phyloP scores from a whole-genome alignment of 2,888 invertebrate genomes.

The Spialia ferax region DNA sequence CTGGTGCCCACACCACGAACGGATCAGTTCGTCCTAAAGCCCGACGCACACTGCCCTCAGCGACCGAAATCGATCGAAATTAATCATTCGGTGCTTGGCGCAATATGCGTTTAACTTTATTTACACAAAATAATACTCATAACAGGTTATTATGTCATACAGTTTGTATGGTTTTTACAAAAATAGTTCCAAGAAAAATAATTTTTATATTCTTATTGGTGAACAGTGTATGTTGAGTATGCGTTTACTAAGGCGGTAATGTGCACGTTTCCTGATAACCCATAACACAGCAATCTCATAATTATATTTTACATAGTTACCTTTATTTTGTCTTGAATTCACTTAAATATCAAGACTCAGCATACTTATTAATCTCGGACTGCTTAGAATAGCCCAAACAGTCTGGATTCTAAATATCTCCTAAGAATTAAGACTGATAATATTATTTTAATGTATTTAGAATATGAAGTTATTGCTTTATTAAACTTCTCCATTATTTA shows the following conservation, averaged over 20 bases:
- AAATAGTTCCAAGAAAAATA: constrained; percentile 36
- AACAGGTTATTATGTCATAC: constrained; percentile 45
- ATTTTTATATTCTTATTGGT: constrained; percentile 26
- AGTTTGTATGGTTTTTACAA: constrained; percentile 29
- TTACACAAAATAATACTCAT: constrained; percentile 66
- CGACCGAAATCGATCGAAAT: constrained; percentile 8
- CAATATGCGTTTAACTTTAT: constrained; percentile 39
- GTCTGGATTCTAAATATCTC: constrained; percentile 27
- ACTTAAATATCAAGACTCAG: constrained; percentile 19
- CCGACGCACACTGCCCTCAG: constrained; percentile 12
- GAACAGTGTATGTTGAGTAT: constrained; percentile 10
- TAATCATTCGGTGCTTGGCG: constrained; percentile 39
- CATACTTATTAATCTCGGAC: constrained; percentile 30
- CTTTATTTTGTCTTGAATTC: constrained; percentile 4
- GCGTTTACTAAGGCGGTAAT: constrained; percentile 17
- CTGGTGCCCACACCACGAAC: constrained; percentile 32
- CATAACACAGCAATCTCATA: constrained; percentile 13
- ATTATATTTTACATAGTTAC: constrained; percentile 3
- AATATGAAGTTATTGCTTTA: constrained; percentile 39
- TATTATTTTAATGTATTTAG: constrained; percentile 29
- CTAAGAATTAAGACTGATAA: constrained; percentile 29
- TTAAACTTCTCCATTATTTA: constrained; percentile 14
- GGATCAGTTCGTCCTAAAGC: constrained; percentile 20
- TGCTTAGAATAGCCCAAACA: constrained; percentile 21
- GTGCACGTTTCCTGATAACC: constrained; percentile 20